A percentile compares a stretch with the other conserved stretches of the same genome.
phyloP scores from a whole-genome alignment of 2,797 vertebrate genomes.

The Argentina silus region DNA sequence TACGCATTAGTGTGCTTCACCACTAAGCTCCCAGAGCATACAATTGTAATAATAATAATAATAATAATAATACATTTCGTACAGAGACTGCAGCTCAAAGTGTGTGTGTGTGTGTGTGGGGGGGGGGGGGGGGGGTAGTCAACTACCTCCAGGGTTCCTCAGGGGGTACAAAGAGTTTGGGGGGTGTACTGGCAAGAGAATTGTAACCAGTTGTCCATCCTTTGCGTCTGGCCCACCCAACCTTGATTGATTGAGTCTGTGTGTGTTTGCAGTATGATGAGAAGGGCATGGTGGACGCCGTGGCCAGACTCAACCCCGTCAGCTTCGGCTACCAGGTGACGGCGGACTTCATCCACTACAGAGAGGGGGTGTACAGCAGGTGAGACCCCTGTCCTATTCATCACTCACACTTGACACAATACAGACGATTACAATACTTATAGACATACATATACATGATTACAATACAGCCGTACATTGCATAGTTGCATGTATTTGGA shows the following conservation, averaged over 20 bases:
- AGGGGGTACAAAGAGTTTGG: too few species aligned
- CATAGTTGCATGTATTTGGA: too few species aligned
- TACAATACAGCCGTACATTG: too few species aligned
- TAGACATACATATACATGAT: too few species aligned
- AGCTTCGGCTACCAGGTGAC: constrained; percentile 87
- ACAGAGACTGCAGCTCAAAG: too few species aligned
- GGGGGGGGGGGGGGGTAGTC: too few species aligned
- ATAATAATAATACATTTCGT: too few species aligned
- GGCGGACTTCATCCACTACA: constrained; percentile 80
- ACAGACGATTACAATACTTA: too few species aligned
- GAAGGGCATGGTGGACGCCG: constrained; percentile 83
- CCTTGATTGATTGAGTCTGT: not conserved
- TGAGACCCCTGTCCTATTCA: constrained; percentile 46
- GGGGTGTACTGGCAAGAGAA: too few species aligned
- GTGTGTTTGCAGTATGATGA: constrained; percentile 80
- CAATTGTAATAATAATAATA: too few species aligned
- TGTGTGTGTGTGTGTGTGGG: too few species aligned
- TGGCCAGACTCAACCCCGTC: constrained; percentile 84
- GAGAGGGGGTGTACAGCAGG: constrained; percentile 84
- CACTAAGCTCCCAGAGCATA: not conserved
- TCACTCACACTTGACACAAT: not conserved
- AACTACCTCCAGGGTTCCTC: constrained; percentile 68
- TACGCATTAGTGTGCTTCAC: not conserved
- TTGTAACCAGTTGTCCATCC: not conserved
- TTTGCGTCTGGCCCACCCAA: not conserved